Base-by-base conservation (phyloP, 2,888 invertebrate species). In the Mesoligia furuncula region DNA sequence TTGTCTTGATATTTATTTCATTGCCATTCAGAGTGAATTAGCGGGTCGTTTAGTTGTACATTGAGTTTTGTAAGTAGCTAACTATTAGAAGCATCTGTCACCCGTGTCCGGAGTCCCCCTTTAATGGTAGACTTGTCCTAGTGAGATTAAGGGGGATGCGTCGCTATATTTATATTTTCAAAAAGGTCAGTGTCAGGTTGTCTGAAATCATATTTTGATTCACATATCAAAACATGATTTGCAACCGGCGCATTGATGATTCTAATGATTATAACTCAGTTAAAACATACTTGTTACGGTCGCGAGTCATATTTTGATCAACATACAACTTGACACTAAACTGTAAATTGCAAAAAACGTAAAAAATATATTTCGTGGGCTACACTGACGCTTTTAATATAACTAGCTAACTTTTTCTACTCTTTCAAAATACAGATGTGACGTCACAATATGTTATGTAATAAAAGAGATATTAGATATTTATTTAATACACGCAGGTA, bases 1-100 rank as follows among this genome's bases (percentile, higher is more conserved):
- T 75, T 59, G 39, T 67, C 13, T 13, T 73, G 57, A 72, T 76
- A 42, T 24, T 36, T 57, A 36, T 70, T 67, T 79, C 17, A 75
- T 75, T 13, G 51, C 11, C 24, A 59, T 79, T 64, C 5, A 27
- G 24, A 39, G n/a, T 48, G 54, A 59, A 75, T 71, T 54, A 65
- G 27, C 51, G 27, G 73, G 20, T 61, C 65, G 42, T 65, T 77
- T 45, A 24, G 13, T 45, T 65, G 11, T 75, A 39, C 0, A 64
- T 48, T 42, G 51, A 59, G 36, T 45, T 45, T 45, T 31, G 11
- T 36, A 39, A 54, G n/a, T 36, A 57, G 71, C 11, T 66, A 24
- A n/a, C 11, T n/a, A 45, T 36, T 17, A 45, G 45, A 17, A 17
- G 9, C n/a, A 62, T n/a, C 7, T 62, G 31, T 77, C n/a, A 59